A percentile compares a stretch with the other conserved stretches of the same genome.
Evolutionary conservation across 2,888 invertebrate species (phyloP).

Genomic region (Torymus tubicola): DNA sequence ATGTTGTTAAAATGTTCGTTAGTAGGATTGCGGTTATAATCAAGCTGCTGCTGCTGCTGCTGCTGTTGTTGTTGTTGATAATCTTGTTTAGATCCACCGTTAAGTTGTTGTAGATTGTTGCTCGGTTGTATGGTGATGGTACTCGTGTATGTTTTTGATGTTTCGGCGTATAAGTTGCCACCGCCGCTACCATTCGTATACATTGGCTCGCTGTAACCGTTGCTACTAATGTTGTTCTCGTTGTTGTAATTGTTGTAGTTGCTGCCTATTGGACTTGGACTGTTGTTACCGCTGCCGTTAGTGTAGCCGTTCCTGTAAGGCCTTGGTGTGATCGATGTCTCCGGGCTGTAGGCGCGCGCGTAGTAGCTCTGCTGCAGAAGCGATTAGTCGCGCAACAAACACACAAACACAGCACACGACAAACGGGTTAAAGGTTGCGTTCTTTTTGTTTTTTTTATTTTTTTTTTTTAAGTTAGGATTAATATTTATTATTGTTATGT

Average conservation of each 20-base stretch:
- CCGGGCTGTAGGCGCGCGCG: conserved; percentile 66
- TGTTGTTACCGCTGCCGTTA: conserved; percentile 40
- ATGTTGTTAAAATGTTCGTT: conserved; percentile 54
- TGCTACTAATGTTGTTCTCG: no score
- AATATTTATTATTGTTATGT: no score
- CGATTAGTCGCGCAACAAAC: conserved; percentile 72
- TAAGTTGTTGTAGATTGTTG: conserved; percentile 10
- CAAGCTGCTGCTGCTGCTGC: conserved; percentile 24
- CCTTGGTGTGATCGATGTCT: conserved; percentile 16
- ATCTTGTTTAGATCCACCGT: conserved; percentile 1
- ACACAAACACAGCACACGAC: conserved; percentile 13
- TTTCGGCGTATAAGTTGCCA: no score
- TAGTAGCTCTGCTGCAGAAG: conserved; percentile 66
- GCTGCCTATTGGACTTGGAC: not conserved
- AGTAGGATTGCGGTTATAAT: conserved; percentile 53
- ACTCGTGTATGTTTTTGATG: conserved; percentile 72
- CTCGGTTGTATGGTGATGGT: conserved; percentile 73
- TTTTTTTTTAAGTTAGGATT: not conserved
- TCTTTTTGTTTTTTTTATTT: not conserved
- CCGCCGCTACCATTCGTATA: no score
- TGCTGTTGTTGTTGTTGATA: not conserved
- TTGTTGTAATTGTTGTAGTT: conserved; percentile 49
- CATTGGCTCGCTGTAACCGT: no score
- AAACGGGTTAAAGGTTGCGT: not conserved
- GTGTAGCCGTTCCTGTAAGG: conserved; percentile 45